These are phyloP conservation scores for Tanytarsus gracilentus DNA, from an alignment of 2,888 invertebrate genomes.

Conservation along the genomic window DNA sequence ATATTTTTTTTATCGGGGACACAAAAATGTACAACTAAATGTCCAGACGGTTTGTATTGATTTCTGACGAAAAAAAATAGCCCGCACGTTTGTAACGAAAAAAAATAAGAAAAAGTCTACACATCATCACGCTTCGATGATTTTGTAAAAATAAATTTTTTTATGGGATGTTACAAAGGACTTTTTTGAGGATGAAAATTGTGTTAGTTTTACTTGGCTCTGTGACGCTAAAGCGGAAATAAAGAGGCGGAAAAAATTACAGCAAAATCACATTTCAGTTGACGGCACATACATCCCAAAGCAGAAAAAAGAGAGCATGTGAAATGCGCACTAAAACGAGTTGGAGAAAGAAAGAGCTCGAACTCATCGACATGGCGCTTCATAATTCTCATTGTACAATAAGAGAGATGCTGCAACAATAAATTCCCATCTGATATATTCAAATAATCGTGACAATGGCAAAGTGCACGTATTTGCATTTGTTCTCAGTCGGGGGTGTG, in stretches of 20 bases:
- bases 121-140: background rate
- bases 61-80: background rate
- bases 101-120: background rate
- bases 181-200: background rate
- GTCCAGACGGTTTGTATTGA: conserved; percentile 17
- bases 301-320: background rate
- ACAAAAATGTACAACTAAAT: conserved; percentile 1
- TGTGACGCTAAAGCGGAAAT: conserved; percentile 6
- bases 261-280: background rate
- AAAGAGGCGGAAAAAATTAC: conserved; percentile 17
- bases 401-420: conserved; percentile 2
- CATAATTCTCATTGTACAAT: conserved; percentile 17
- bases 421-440: conserved; percentile 3
- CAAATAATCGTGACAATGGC: conserved; percentile 8
- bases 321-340: background rate
- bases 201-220: background rate
- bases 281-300: background rate
- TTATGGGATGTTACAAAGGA: background rate
- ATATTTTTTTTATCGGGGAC: conserved; percentile 11
- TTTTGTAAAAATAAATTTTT: background rate
- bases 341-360: background rate
- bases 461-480: conserved; percentile 14
- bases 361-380: conserved; percentile 5
- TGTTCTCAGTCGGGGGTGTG: conserved; percentile 9
- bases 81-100: background rate